Evolutionary conservation across 2,888 invertebrate species (phyloP).

Genomic region (Herminia tarsipennalis): DNA sequence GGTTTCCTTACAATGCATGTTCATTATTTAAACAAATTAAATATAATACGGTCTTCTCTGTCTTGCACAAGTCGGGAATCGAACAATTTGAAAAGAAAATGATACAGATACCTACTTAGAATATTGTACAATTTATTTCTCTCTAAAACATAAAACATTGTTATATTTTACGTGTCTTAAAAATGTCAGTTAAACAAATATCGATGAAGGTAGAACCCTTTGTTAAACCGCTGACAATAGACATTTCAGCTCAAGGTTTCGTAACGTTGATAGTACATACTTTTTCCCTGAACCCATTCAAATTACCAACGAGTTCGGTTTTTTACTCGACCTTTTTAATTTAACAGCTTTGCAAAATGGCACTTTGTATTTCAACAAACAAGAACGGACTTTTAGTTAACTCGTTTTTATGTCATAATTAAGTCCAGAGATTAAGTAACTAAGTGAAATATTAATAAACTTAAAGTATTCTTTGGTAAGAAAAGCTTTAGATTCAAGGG

Average conservation of each 20-base stretch:
- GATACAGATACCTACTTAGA: too few species aligned
- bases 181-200: neutral
- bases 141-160: too few species aligned
- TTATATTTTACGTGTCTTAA: neutral
- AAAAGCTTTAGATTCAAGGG: neutral
- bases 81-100: too few species aligned
- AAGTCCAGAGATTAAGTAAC: constrained; percentile 2
- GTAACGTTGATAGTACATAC: neutral
- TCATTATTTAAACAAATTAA: too few species aligned
- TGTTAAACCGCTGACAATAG: neutral
- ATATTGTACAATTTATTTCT: too few species aligned
- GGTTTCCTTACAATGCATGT: too few species aligned
- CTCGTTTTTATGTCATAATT: constrained; percentile 30
- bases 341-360: constrained; percentile 13
- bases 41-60: too few species aligned
- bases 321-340: constrained; percentile 22
- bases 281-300: constrained; percentile 7
- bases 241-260: neutral
- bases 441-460: constrained; percentile 1
- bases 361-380: constrained; percentile 29
- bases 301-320: constrained; percentile 34
- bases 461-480: neutral
- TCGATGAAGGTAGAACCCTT: neutral
- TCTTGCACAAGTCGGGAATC: too few species aligned
- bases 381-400: constrained; percentile 15